Evolutionary conservation across 2,888 invertebrate species (phyloP).

Genomic region (Coenonympha arcania): DNA sequence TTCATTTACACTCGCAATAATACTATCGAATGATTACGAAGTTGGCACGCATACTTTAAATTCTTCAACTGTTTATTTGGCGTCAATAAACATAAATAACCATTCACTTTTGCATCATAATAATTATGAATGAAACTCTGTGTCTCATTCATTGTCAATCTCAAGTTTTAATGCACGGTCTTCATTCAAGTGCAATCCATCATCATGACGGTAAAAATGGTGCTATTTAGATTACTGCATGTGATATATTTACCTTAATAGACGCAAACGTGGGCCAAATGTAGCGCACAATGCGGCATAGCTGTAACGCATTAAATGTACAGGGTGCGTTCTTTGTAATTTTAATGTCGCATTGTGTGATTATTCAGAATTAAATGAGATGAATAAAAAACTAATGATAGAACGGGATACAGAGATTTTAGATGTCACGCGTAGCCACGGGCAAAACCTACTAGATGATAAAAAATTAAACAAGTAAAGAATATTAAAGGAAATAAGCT

Average conservation of each 20-base stretch:
- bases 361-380: background rate
- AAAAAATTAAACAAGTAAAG: too few relatives aligned
- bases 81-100: background rate
- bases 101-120: background rate
- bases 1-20: background rate
- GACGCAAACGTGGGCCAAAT: constrained; percentile 29
- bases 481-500: too few relatives aligned
- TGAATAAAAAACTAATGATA: too few relatives aligned
- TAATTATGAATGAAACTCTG: constrained; percentile 5
- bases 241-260: constrained; percentile 32
- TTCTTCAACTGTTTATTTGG: constrained; percentile 1
- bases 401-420: too few relatives aligned
- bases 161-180: constrained; percentile 2
- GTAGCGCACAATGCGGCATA: constrained; percentile 47
- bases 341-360: too few relatives aligned
- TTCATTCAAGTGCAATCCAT: constrained; percentile 15
- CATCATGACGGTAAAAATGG: constrained; percentile 13
- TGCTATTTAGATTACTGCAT: constrained; percentile 17
- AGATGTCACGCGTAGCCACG: too few relatives aligned
- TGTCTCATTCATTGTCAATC: constrained; percentile 9
- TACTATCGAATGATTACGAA: background rate
- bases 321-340: background rate
- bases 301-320: constrained; percentile 10
- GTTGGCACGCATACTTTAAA: background rate
- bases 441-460: too few relatives aligned